Percentiles rank a stretch among this genome's conserved stretches.
phyloP scores from a whole-genome alignment of 2,113 vertebrate genomes.

The Camelus dromedarius region DNA sequence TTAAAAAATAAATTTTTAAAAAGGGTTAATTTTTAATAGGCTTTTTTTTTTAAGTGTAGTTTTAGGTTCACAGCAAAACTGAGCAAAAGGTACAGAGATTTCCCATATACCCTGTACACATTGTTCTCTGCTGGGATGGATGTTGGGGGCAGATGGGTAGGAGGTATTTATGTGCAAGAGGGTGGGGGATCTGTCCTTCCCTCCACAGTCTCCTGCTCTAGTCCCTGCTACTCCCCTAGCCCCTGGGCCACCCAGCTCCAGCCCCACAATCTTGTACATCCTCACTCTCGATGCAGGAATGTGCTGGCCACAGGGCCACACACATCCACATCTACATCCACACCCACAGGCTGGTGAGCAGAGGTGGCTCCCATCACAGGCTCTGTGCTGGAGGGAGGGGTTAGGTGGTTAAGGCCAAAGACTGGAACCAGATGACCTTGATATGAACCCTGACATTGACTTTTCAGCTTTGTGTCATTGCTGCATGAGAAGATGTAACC shows the following conservation, averaged over 20 bases:
- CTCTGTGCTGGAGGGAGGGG: neutral
- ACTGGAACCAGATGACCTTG: neutral
- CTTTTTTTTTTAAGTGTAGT: neutral
- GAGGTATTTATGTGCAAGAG: neutral
- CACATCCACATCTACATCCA: neutral
- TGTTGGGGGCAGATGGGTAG: neutral
- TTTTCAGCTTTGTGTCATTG: neutral
- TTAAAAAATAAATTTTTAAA: too few relatives aligned
- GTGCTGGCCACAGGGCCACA: neutral
- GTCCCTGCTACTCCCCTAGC: too few relatives aligned
- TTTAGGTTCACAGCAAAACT: neutral
- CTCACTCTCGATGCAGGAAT: neutral
- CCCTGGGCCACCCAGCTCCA: neutral
- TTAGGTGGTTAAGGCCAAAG: neutral
- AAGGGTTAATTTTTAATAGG: neutral
- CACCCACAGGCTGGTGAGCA: neutral
- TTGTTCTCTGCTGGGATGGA: neutral
- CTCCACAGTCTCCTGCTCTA: neutral
- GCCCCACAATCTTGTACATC: neutral
- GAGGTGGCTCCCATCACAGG: neutral
- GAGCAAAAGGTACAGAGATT: neutral
- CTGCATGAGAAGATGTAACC: neutral
- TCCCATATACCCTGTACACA: neutral
- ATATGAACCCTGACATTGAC: neutral
- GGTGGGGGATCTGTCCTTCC: neutral